A percentile compares a stretch with the other conserved stretches of the same genome.
Evolutionary conservation across 2,888 invertebrate species (phyloP).

Genomic region (Pristionchus japonicus): DNA sequence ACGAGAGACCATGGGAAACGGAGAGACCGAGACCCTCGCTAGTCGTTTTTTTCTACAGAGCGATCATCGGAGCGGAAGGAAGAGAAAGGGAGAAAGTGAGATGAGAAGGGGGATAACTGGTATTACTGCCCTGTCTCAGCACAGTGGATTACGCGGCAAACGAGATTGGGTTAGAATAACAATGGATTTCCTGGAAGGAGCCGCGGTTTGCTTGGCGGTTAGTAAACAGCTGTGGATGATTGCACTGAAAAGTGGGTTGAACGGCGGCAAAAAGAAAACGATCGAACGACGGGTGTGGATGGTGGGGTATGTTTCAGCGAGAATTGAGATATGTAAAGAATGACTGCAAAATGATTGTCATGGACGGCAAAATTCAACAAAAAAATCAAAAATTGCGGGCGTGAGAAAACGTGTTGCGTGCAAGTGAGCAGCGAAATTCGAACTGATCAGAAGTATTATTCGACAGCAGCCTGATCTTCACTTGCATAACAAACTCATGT

Average conservation of each 20-base stretch:
- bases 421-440: too few species aligned
- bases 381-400: too few species aligned
- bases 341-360: too few species aligned
- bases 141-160: not conserved
- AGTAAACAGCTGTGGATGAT: not conserved
- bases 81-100: not conserved
- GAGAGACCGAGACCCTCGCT: not conserved
- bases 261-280: not conserved
- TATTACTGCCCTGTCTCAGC: not conserved
- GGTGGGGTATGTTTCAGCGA: not conserved
- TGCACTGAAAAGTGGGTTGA: not conserved
- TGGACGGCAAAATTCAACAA: too few species aligned
- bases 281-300: not conserved
- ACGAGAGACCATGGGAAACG: not conserved
- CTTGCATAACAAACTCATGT: too few species aligned
- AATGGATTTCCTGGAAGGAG: conserved; percentile 7
- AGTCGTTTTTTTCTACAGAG: not conserved
- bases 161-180: conserved; percentile 25
- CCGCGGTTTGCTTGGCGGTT: not conserved
- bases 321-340: not conserved
- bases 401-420: too few species aligned
- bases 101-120: conserved; percentile 5
- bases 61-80: conserved; percentile 5
- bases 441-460: too few species aligned
- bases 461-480: too few species aligned